These are phyloP conservation scores for Percopsis omiscomaycus DNA, from an alignment of 2,797 vertebrate genomes.

Conservation along the genomic window DNA sequence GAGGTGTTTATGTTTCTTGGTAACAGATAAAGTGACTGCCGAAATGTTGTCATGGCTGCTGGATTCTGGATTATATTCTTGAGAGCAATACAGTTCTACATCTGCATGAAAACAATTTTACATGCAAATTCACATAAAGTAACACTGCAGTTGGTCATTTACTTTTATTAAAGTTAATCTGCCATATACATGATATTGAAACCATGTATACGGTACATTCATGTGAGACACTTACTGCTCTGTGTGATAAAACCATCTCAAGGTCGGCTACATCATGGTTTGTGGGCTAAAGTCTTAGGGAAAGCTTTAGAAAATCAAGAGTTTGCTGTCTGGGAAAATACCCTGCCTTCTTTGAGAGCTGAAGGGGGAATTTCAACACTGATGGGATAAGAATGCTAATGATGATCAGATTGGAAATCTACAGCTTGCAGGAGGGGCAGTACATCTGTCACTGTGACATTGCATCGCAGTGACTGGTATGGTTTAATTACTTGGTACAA, in stretches of 20 bases:
- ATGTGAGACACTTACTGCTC: no score
- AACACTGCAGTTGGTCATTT: no score
- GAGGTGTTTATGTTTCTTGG: background rate
- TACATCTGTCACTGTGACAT: conserved; percentile 32
- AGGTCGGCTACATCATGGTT: background rate
- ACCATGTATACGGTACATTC: background rate
- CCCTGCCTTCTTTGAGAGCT: background rate
- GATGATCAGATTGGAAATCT: conserved; percentile 1
- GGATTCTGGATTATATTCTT: background rate
- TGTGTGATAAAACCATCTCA: background rate
- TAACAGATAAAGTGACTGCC: background rate
- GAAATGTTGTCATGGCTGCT: background rate
- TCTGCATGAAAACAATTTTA: no score
- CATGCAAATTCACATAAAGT: background rate
- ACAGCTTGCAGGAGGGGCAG: background rate
- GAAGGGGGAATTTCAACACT: no score
- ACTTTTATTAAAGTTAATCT: background rate
- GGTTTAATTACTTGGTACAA: conserved; percentile 22
- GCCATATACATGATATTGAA: background rate
- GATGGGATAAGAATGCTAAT: background rate
- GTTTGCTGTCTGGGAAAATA: background rate
- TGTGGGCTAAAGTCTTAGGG: background rate
- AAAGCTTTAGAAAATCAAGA: background rate
- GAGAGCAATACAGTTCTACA: background rate
- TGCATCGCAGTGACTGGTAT: conserved; percentile 16